These are phyloP conservation scores for Drosophila pseudoananassae DNA, from an alignment of 1,140 invertebrate genomes.

Conservation along the genomic window DNA sequence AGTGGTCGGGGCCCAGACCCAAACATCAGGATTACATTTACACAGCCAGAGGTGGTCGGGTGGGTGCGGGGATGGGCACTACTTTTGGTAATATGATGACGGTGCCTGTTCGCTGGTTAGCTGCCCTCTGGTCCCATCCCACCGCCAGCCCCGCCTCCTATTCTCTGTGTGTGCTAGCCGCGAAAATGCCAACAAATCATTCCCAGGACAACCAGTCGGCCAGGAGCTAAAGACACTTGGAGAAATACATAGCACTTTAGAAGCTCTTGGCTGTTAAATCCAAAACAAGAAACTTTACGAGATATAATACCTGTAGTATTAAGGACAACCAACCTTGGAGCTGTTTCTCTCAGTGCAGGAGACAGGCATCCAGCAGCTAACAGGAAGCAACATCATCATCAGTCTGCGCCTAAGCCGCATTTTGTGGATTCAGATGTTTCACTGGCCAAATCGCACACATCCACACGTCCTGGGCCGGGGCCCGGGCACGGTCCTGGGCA, in stretches of 20 bases:
- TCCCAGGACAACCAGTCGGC: slow-evolving; percentile 61
- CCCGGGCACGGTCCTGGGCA: slow-evolving; percentile 12
- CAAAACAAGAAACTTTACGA: no score
- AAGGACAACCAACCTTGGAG: no score
- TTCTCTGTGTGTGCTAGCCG: slow-evolving; percentile 35
- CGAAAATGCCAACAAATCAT: slow-evolving; percentile 79
- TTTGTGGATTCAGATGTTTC: slow-evolving; percentile 76
- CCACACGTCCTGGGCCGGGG: slow-evolving; percentile 17
- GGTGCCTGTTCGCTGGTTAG: slow-evolving; percentile 30
- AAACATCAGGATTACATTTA: slow-evolving; percentile 74
- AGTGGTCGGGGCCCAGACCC: slow-evolving; percentile 21
- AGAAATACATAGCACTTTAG: background rate
- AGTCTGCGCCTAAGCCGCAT: slow-evolving; percentile 76
- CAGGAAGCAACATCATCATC: slow-evolving; percentile 69
- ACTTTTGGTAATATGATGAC: slow-evolving; percentile 78
- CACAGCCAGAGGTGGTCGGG: slow-evolving; percentile 22
- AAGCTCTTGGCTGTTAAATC: background rate
- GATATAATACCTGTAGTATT: no score
- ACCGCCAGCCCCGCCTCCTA: background rate
- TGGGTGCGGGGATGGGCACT: slow-evolving; percentile 1
- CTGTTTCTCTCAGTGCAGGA: slow-evolving; percentile 16
- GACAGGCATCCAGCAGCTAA: slow-evolving; percentile 25
- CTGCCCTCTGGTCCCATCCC: slow-evolving; percentile 10
- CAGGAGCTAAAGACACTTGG: slow-evolving; percentile 5
- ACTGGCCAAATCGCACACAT: slow-evolving; percentile 18